phyloP scores from a whole-genome alignment of 2,797 vertebrate genomes.

The Lerista edwardsae region DNA sequence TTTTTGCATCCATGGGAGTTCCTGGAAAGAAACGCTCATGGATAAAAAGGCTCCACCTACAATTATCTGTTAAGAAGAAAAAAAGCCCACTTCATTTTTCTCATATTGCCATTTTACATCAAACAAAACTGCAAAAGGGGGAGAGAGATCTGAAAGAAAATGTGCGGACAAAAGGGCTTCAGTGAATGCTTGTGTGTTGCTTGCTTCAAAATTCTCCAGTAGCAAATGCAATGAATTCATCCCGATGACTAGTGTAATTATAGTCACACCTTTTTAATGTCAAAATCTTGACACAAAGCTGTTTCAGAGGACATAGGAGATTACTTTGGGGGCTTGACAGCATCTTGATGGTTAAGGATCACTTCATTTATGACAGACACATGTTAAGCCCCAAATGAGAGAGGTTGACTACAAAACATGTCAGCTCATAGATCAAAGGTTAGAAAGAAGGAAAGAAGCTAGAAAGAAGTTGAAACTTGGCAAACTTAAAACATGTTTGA shows the following conservation, averaged over 20 bases:
- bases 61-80: conserved; percentile 1
- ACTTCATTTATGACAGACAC: conserved; percentile 23
- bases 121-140: neutral
- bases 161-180: neutral
- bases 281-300: conserved; percentile 22
- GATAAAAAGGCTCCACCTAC: too few species aligned
- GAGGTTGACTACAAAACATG: conserved; percentile 8
- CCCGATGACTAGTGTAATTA: conserved; percentile 1
- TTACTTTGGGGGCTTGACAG: conserved; percentile 8
- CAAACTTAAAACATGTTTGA: neutral
- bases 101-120: conserved; percentile 1
- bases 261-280: conserved; percentile 12
- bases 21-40: too few species aligned
- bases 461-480: neutral
- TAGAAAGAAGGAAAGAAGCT: neutral
- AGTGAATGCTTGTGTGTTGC: neutral
- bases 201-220: neutral
- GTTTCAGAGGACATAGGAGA: neutral
- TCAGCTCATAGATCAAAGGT: conserved; percentile 3
- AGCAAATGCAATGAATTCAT: neutral
- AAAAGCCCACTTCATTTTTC: neutral
- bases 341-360: conserved; percentile 15
- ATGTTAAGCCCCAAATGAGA: conserved; percentile 22
- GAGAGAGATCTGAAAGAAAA: neutral
- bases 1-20: too few species aligned